phyloP scores from a whole-genome alignment of 1,140 invertebrate species.

The Cylas formicarius region DNA sequence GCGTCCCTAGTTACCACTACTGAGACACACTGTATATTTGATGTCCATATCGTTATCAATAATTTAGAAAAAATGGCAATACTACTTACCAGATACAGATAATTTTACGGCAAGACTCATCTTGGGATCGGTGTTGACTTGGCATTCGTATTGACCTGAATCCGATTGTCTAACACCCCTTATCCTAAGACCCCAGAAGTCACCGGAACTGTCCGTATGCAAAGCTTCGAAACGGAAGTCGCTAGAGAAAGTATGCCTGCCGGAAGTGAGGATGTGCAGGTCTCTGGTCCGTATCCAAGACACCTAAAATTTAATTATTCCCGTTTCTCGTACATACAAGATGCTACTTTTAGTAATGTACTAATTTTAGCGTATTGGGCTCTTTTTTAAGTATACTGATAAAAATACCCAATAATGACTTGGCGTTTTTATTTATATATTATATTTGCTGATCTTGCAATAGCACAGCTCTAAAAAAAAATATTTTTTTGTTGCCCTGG shows the following conservation, averaged over 20 bases:
- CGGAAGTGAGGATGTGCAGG: conserved; percentile 67
- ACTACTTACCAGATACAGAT: conserved; percentile 36
- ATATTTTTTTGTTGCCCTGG: too few relatives aligned
- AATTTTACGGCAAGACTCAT: conserved; percentile 61
- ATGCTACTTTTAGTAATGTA: neutral
- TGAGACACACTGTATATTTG: too few relatives aligned
- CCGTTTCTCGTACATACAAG: conserved; percentile 19
- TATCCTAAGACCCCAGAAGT: conserved; percentile 63
- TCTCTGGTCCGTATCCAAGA: conserved; percentile 69
- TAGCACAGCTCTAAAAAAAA: too few relatives aligned
- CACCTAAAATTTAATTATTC: too few relatives aligned
- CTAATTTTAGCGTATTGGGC: conserved; percentile 2
- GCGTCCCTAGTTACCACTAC: too few relatives aligned
- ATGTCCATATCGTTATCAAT: too few relatives aligned
- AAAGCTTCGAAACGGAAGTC: conserved; percentile 59
- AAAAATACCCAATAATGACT: too few relatives aligned
- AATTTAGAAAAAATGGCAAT: too few relatives aligned
- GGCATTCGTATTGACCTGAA: conserved; percentile 68
- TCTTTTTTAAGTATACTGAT: too few relatives aligned
- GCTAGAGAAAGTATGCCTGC: conserved; percentile 59
- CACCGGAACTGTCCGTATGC: conserved; percentile 45
- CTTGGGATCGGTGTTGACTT: conserved; percentile 74
- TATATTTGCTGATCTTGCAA: too few relatives aligned
- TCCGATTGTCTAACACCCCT: conserved; percentile 56
- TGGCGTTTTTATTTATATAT: too few relatives aligned